Percentiles rank a stretch among this genome's conserved stretches.
Evolutionary conservation across 2,113 vertebrate species (phyloP).

Genomic region (Crocuta crocuta): DNA sequence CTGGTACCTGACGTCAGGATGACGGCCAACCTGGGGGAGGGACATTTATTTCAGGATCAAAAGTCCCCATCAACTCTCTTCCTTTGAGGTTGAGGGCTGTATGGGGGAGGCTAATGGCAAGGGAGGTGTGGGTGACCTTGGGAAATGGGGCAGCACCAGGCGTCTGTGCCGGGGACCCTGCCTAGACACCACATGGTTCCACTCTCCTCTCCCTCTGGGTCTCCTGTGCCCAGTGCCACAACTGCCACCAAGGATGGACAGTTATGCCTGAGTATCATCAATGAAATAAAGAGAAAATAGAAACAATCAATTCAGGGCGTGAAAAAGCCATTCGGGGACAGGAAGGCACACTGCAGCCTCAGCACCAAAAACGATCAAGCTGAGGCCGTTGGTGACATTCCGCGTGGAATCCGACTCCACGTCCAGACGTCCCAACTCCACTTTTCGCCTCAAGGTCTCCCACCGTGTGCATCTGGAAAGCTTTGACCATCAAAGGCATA

Average conservation of each 20-base stretch:
- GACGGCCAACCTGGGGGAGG: neutral
- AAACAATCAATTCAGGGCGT: neutral
- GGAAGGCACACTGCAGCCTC: neutral
- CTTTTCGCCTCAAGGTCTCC: neutral
- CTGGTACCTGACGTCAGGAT: neutral
- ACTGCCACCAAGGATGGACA: neutral
- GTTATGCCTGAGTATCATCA: neutral
- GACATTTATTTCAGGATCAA: neutral
- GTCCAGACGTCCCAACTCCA: neutral
- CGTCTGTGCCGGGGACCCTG: neutral
- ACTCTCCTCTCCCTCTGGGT: too few relatives aligned
- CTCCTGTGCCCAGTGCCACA: neutral
- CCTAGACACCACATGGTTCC: accelerated
- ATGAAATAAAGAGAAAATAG: neutral
- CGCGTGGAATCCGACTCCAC: neutral
- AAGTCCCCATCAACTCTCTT: neutral
- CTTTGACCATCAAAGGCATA: neutral
- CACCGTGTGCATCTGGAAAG: neutral
- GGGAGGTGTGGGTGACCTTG: neutral
- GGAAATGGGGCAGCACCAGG: neutral
- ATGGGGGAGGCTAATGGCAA: neutral
- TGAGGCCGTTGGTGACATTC: neutral
- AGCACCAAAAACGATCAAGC: neutral
- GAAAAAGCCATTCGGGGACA: neutral
- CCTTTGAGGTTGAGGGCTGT: neutral